Evolutionary conservation across 2,113 vertebrate genomes (phyloP).

Genomic region (Centropus unirufus): DNA sequence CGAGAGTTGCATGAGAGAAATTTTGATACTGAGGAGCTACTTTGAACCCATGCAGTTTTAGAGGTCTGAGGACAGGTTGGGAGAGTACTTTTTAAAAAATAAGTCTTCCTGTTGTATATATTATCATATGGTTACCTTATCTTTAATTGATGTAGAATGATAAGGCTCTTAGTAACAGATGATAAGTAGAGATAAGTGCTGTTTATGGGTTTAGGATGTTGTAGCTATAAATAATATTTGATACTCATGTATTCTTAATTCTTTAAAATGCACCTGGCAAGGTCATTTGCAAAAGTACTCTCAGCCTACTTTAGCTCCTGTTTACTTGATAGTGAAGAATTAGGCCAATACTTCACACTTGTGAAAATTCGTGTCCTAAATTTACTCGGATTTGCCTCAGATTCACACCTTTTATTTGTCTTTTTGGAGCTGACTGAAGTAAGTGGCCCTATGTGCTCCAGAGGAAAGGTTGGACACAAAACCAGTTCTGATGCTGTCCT

Average conservation of each 20-base stretch:
- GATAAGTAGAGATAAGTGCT: not conserved
- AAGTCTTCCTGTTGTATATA: not conserved
- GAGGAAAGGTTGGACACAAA: not conserved
- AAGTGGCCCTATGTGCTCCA: not conserved
- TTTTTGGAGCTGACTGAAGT: not conserved
- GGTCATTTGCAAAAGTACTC: constrained; percentile 8
- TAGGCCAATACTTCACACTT: not conserved
- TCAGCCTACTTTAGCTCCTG: constrained; percentile 23
- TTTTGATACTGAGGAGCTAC: not conserved
- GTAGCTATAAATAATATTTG: not conserved
- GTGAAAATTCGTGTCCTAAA: constrained; percentile 13
- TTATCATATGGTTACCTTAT: not conserved
- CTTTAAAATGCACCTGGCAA: not conserved
- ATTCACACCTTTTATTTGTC: not conserved
- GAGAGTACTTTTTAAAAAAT: not conserved
- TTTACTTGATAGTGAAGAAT: not conserved
- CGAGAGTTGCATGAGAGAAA: not conserved
- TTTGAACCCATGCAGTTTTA: not conserved
- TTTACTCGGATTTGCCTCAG: not conserved
- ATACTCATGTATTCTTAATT: not conserved
- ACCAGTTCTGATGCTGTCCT: not conserved
- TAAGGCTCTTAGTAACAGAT: not conserved
- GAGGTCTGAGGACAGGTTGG: not conserved
- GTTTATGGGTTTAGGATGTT: not conserved
- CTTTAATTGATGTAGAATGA: not conserved